These are phyloP conservation scores for Tupiocoris notatus DNA, from an alignment of 2,888 invertebrate species.

Conservation along the genomic window DNA sequence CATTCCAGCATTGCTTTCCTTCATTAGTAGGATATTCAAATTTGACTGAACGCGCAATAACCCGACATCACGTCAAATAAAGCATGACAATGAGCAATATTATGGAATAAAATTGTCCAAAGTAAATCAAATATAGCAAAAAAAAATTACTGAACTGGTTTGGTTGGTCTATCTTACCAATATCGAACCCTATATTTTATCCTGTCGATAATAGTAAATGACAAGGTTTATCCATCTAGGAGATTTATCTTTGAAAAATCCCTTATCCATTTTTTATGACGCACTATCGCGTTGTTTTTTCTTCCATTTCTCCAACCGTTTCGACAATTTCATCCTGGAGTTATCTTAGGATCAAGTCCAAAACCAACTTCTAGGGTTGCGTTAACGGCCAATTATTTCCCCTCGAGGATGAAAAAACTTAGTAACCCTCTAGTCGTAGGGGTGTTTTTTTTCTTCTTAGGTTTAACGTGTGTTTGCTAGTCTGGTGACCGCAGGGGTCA, in stretches of 20 bases:
- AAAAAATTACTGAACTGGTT: too few species aligned
- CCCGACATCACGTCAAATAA: too few species aligned
- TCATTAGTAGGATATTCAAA: not conserved
- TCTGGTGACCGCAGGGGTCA: not conserved
- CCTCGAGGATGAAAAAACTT: not conserved
- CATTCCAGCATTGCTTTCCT: slow-evolving; percentile 19
- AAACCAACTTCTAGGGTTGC: not conserved
- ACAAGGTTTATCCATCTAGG: not conserved
- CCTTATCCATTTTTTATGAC: not conserved
- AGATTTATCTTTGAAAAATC: not conserved
- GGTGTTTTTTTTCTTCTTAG: not conserved
- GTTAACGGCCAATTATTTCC: slow-evolving; percentile 32
- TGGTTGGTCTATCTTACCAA: too few species aligned
- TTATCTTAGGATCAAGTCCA: slow-evolving; percentile 17
- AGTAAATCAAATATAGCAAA: too few species aligned
- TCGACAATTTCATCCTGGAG: slow-evolving; percentile 12
- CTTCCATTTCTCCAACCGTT: not conserved
- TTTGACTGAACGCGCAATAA: too few species aligned
- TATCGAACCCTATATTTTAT: too few species aligned
- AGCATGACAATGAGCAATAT: too few species aligned
- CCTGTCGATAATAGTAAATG: not conserved
- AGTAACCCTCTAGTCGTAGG: not conserved
- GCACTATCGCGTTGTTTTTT: not conserved
- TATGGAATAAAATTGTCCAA: too few species aligned
- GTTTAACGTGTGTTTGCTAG: not conserved